Evolutionary conservation across 2,888 invertebrate genomes (phyloP).

Genomic region (Galerucella pusilla): DNA sequence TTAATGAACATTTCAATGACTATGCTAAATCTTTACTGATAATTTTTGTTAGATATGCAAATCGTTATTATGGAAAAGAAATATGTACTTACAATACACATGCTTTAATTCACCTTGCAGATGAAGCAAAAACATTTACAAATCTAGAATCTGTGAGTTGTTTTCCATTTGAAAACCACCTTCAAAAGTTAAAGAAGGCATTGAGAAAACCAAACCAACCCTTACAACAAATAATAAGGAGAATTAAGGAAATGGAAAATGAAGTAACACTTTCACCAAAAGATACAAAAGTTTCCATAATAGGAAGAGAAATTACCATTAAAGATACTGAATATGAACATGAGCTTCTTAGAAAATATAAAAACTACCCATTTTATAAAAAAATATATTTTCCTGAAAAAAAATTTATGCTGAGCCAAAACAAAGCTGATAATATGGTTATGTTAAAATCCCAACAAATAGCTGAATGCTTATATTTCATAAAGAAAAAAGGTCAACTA

Average conservation of each 20-base stretch:
- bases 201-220: constrained; percentile 35
- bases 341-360: constrained; percentile 4
- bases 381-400: background rate
- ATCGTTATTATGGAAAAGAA: constrained; percentile 32
- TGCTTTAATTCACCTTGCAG: constrained; percentile 32
- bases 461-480: no score
- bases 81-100: constrained; percentile 36
- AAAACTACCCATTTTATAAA: constrained; percentile 2
- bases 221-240: constrained; percentile 33
- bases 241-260: constrained; percentile 30
- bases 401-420: background rate
- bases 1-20: constrained; percentile 36
- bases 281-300: constrained; percentile 4
- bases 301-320: constrained; percentile 4
- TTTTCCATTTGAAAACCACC: constrained; percentile 38
- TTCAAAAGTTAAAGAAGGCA: constrained; percentile 27
- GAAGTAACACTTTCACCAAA: constrained; percentile 14
- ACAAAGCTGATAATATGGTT: constrained; percentile 1
- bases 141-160: constrained; percentile 29
- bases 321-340: constrained; percentile 4
- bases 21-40: constrained; percentile 33
- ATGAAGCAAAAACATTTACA: constrained; percentile 34
- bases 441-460: no score
- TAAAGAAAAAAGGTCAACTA: no score
- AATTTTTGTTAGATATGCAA: constrained; percentile 28